Evolutionary conservation across 53 echinoderm and acorn worm genomes (phyloP), one percentile per base, ranked within the genome.

Genomic region (Luidia sarsii): DNA sequence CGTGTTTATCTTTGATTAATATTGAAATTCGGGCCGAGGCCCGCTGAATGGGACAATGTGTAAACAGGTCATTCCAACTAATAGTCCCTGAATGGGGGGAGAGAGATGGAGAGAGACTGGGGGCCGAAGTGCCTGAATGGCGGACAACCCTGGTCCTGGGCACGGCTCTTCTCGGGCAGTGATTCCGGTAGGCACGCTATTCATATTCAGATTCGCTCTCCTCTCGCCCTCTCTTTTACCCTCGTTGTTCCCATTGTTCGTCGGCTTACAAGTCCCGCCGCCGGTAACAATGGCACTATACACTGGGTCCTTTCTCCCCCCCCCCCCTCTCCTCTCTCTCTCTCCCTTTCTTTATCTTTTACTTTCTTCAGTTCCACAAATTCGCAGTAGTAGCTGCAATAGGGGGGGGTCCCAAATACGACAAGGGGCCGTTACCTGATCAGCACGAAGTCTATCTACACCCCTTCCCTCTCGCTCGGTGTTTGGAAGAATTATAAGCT

Each of bases 1-100:
- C 56, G 7, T 72, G 72, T 72, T 72, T 72, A 72, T 56, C 72
- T 72, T 72, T 72, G 72, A 72, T 72, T 56, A 72, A 71, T 71
- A 71, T 54, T 71, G 71, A 71, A 54, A 72, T n/a, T 57, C 72
- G 72, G 72, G 72, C 39, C 37, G 72, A 72, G 56, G 56, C 55
- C 38, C 19, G 71, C n/a, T 72, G 72, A 71, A 71, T 71, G 4
- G 72, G 50, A 55, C 72, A 56, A 71, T 71, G 72, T 72, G 72
- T 72, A 56, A 71, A 71, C 71, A 71, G 71, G 55, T 52, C 71
- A 39, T 72, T 72, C 56, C 72, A 72, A 72, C 72, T 72, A 72
- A 56, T 72, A 56, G 72, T 72, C 38, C 38, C 18, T 56, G 33
- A 72, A 72, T 71, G 39, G 72, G 39, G 24, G 21, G 55, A n/a